Conservation (phyloP, 2,113 vertebrate species). For the Melanerpes formicivorus region DNA sequence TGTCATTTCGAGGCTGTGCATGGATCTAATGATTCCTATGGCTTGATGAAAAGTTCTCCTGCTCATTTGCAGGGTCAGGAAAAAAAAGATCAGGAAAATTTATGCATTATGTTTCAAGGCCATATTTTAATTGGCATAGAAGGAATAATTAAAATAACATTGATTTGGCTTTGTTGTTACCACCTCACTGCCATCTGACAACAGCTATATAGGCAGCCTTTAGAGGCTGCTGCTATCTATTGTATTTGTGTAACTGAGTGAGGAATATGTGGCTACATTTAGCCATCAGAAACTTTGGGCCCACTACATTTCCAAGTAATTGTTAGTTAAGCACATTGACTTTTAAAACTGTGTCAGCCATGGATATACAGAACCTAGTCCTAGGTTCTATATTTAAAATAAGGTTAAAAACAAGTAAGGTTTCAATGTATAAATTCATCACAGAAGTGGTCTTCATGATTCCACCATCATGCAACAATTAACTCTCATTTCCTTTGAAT, state of each 20-base stretch:
- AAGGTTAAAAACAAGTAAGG: neutral
- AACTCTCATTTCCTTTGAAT: neutral
- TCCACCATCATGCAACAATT: neutral
- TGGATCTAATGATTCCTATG: neutral
- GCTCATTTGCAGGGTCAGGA: neutral
- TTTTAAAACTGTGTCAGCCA: neutral
- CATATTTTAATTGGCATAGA: neutral
- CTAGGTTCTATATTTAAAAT: neutral
- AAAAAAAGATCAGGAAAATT: neutral
- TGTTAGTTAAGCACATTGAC: neutral
- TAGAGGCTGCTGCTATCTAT: neutral
- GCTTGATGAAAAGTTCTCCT: neutral
- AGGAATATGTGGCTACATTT: neutral
- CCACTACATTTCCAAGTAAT: neutral
- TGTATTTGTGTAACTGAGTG: conserved; percentile 25
- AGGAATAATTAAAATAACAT: neutral
- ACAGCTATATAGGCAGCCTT: neutral
- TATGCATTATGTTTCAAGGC: neutral
- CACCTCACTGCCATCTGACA: neutral
- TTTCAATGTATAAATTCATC: neutral
- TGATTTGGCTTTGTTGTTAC: neutral
- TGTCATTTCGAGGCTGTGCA: neutral
- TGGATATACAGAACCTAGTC: neutral
- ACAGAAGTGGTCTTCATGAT: neutral
- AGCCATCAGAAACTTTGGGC: neutral